Percentiles rank a stretch among this genome's conserved stretches.
phyloP scores from a whole-genome alignment of 2,113 vertebrate species.

The Lates calcarifer region DNA sequence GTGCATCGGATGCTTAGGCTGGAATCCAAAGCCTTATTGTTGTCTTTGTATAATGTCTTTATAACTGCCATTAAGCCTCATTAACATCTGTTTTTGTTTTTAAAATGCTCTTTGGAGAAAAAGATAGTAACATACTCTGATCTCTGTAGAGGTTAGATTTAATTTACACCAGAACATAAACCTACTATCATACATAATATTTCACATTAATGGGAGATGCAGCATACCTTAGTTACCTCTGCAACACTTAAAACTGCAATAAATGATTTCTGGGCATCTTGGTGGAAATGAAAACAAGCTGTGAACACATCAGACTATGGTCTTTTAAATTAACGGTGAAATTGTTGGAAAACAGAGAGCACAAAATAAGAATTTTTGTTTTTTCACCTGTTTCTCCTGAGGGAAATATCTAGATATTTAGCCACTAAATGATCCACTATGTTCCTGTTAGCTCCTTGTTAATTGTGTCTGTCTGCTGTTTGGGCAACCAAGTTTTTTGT shows the following conservation, averaged over 20 bases:
- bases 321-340: background rate
- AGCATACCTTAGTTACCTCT: background rate
- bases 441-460: background rate
- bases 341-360: background rate
- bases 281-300: background rate
- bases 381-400: background rate
- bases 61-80: constrained; percentile 24
- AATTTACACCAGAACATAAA: constrained; percentile 7
- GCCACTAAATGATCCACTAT: background rate
- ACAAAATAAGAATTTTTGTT: background rate
- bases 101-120: constrained; percentile 11
- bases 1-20: constrained; percentile 30
- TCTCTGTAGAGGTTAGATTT: background rate
- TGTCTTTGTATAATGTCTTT: constrained; percentile 39
- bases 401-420: background rate
- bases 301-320: background rate
- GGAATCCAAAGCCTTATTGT: constrained; percentile 32
- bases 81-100: constrained; percentile 41
- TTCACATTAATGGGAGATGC: background rate
- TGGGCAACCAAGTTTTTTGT: no score
- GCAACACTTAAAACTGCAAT: background rate
- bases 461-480: no score
- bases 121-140: background rate
- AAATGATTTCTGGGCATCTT: background rate
- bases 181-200: background rate